phyloP scores from a whole-genome alignment of 2,797 vertebrate genomes.

The Taenioides sp. region DNA sequence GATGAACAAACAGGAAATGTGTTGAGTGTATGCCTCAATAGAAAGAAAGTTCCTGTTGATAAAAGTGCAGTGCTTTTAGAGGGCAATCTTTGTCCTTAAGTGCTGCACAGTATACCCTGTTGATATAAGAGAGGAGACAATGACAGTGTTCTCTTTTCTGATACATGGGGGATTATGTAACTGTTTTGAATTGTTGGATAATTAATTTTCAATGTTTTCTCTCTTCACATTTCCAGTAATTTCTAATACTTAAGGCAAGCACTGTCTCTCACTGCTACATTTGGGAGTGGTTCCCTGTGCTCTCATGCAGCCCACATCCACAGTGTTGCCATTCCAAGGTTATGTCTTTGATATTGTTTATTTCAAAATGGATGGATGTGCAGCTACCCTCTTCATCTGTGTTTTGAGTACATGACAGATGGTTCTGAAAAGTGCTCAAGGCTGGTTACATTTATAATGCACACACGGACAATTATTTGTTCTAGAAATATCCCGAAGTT shows the following conservation, averaged over 20 bases:
- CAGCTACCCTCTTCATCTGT: conserved; percentile 54
- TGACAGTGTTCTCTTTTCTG: background rate
- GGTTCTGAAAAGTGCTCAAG: conserved; percentile 43
- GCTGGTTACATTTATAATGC: conserved; percentile 45
- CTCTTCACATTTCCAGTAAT: background rate
- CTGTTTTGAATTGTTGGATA: background rate
- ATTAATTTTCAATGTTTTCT: background rate
- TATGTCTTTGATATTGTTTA: conserved; percentile 64
- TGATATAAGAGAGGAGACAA: background rate
- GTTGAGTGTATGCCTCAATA: conserved; percentile 33
- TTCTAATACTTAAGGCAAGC: background rate
- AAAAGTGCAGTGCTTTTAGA: conserved; percentile 13
- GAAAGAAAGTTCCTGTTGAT: conserved; percentile 18
- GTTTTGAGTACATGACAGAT: conserved; percentile 57
- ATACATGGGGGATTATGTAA: background rate
- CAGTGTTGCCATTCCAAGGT: conserved; percentile 53
- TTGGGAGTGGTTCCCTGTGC: conserved; percentile 31
- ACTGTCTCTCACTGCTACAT: conserved; percentile 17
- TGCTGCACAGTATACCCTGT: background rate
- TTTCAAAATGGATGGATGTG: conserved; percentile 56
- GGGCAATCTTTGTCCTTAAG: conserved; percentile 9
- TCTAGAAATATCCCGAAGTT: conserved; percentile 42
- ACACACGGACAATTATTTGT: conserved; percentile 11
- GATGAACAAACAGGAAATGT: conserved; percentile 23
- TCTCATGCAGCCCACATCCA: conserved; percentile 34